Evolutionary conservation across 2,113 vertebrate species (phyloP), one percentile per base, ranked within the genome.

Genomic region (Nothocercus julius): DNA sequence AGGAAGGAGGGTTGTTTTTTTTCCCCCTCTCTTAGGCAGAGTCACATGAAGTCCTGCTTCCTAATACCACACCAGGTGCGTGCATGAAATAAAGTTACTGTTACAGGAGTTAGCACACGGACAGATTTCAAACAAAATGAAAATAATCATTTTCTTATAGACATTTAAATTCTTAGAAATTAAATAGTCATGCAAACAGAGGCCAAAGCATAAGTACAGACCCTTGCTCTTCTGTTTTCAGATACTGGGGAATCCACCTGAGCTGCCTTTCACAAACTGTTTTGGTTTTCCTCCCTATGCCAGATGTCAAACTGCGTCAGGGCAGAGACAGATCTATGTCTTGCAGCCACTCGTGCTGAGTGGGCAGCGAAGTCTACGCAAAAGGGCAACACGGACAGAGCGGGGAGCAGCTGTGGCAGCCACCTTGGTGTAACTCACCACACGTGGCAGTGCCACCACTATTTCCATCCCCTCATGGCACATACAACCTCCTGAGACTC

Each of bases 241-340:
- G 42, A 34, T 13, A 64, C 4, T 11, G 63, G 12, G 8, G 32
- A 82, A 80, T 20, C 24, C 8, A 67, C 16, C 7, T 49, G 45
- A 82, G 62, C 11, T 40, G 44, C 32, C 7, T 28, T 72, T 87
- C 15, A n/a, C 13, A 54, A 77, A 38, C 44, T 59, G 27, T 62
- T 75, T 18, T 34, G n/a, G 2, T 45, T 42, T 38, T 19, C 25
- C 11, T n/a, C 18, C 2, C 32, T 30, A 20, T 1, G 2, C 1
- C 10, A 70, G 7, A 32, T 19, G 44, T 58, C 42, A 54, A 80
- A 42, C 47, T 24, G 10, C 38, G 21, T 18, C 45, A 36, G 6
- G 12, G 11, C 24, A 73, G 32, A 40, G 40, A 47, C 32, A 77
- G 54, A 63, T 21, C 7, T 77, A 1, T 1, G 38, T 10, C 51